Evolutionary conservation across 2,113 vertebrate genomes (phyloP).

Genomic region (Reinhardtius hippoglossoides): DNA sequence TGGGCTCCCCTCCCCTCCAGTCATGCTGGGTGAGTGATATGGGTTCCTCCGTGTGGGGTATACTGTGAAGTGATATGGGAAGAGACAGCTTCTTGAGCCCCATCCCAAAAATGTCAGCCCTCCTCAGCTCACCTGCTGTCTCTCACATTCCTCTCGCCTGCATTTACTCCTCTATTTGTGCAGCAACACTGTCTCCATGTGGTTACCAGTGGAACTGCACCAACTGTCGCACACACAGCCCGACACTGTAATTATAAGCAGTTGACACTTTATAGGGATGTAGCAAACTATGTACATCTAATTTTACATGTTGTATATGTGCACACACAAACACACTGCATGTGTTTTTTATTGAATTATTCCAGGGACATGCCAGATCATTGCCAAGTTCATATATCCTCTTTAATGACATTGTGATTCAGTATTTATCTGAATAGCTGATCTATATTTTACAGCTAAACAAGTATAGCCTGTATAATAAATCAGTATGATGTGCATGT

Average conservation of each 20-base stretch:
- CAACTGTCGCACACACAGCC: not conserved
- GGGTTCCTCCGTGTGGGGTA: constrained; percentile 46
- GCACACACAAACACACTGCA: not conserved
- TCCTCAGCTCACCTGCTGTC: constrained; percentile 66
- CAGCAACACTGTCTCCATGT: constrained; percentile 72
- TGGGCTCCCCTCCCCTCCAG: constrained; percentile 28
- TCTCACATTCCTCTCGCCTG: not conserved
- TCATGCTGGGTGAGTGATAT: constrained; percentile 59
- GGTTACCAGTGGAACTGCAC: constrained; percentile 36
- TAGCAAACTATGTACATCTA: too few relatives aligned
- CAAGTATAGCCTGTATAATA: not conserved
- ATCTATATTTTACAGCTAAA: not conserved
- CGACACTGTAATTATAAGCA: too few relatives aligned
- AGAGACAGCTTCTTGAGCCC: constrained; percentile 71
- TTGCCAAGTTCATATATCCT: not conserved
- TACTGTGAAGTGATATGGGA: constrained; percentile 61
- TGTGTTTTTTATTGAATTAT: not conserved
- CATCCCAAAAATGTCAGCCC: constrained; percentile 58
- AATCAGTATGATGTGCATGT: not conserved
- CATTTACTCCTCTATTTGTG: constrained; percentile 11
- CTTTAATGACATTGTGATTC: not conserved
- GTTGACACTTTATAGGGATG: too few relatives aligned
- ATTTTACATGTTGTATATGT: not conserved
- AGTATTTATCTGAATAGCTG: not conserved
- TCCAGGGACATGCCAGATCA: not conserved